phyloP scores from a whole-genome alignment of 2,113 vertebrate genomes.

The Rhegmatorhina hoffmannsi region DNA sequence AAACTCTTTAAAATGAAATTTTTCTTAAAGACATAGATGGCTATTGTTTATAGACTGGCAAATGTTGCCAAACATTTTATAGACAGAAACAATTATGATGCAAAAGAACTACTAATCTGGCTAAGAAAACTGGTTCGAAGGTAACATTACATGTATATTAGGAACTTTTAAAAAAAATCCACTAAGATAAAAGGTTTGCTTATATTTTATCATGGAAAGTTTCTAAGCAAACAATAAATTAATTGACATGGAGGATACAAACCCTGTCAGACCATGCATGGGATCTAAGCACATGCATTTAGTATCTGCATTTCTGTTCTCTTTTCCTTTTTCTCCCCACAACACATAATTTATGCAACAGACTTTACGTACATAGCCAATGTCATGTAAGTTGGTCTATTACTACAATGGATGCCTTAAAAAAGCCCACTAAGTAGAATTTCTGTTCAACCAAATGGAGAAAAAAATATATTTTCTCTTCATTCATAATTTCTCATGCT shows the following conservation, averaged over 20 bases:
- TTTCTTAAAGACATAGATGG: fast-evolving
- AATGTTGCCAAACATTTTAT: background rate
- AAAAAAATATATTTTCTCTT: background rate
- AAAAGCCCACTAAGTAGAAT: background rate
- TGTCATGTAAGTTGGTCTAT: background rate
- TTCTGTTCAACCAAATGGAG: background rate
- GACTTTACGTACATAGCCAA: background rate
- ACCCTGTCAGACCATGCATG: background rate
- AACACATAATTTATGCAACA: background rate
- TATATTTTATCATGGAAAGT: background rate
- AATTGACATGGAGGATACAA: background rate
- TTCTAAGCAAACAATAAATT: background rate
- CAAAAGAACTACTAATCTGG: background rate
- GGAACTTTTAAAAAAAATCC: background rate
- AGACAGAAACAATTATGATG: background rate
- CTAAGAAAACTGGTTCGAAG: background rate
- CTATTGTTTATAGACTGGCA: background rate
- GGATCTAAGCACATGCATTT: background rate
- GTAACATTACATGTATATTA: background rate
- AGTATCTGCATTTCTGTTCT: background rate
- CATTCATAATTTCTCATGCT: background rate
- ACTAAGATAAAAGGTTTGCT: background rate
- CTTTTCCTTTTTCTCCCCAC: background rate
- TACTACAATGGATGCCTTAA: fast-evolving
- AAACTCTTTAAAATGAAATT: background rate